Evolutionary conservation across 2,797 vertebrate genomes (phyloP).

Genomic region (Ceyx erithaca): DNA sequence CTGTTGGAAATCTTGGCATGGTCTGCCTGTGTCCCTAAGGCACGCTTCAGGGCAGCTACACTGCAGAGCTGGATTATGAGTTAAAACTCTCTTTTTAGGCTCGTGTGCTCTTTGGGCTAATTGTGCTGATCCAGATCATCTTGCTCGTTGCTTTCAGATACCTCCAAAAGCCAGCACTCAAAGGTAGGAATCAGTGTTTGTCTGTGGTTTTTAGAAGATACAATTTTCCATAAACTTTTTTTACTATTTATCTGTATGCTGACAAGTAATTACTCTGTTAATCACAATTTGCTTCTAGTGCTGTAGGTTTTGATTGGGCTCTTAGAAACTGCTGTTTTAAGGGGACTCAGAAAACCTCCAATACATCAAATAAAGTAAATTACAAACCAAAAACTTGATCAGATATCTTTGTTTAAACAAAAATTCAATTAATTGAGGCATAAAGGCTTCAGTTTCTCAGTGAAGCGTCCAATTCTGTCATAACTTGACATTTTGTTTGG

Average conservation of each 20-base stretch:
- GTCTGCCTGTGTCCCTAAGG: not conserved
- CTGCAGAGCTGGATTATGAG: not conserved
- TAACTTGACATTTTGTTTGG: not conserved
- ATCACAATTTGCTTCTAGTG: not conserved
- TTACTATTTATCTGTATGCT: not conserved
- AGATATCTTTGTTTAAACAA: not conserved
- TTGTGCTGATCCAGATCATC: slow-evolving; percentile 83
- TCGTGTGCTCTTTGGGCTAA: slow-evolving; percentile 82
- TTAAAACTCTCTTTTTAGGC: slow-evolving; percentile 73
- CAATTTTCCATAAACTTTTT: not conserved
- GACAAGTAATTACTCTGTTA: not conserved
- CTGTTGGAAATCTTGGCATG: not conserved
- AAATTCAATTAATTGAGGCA: not conserved
- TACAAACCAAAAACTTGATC: not conserved
- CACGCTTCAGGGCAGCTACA: not conserved
- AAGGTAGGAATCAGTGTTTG: slow-evolving; percentile 80
- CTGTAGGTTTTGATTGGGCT: not conserved
- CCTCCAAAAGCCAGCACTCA: slow-evolving; percentile 77
- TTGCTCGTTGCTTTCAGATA: slow-evolving; percentile 87
- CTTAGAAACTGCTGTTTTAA: not conserved
- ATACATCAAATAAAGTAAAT: not conserved
- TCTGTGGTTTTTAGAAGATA: not conserved
- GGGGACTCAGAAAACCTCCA: not conserved
- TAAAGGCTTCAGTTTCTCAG: not conserved
- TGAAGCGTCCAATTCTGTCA: not conserved